A percentile compares a stretch with the other conserved stretches of the same genome.
These are phyloP conservation scores for Ctenoplectra terminalis DNA, from an alignment of 1,140 invertebrate genomes.

Conservation along the genomic window DNA sequence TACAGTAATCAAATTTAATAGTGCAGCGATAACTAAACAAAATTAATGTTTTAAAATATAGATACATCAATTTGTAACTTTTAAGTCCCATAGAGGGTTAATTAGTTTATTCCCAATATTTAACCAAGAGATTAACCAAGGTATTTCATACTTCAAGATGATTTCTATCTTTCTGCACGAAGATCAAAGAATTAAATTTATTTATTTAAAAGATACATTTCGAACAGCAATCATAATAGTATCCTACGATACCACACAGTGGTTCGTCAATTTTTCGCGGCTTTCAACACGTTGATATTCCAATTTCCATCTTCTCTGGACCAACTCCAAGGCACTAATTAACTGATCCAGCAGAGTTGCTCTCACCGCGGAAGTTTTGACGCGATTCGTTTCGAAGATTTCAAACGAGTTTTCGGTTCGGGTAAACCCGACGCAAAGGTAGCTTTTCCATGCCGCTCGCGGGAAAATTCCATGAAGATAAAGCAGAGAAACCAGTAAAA, in stretches of 20 bases:
- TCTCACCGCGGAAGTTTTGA: background rate
- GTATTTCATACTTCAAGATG: no score
- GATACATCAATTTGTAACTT: no score
- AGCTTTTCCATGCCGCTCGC: background rate
- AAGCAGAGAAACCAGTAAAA: background rate
- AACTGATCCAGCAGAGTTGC: background rate
- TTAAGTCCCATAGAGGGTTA: no score
- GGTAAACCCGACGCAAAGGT: background rate
- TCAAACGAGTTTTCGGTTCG: conserved; percentile 4
- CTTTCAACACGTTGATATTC: background rate
- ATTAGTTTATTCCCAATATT: no score
- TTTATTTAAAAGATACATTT: background rate
- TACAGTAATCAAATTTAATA: no score
- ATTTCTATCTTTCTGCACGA: no score
- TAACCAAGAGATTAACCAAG: no score
- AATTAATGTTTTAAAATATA: no score
- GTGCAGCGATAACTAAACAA: no score
- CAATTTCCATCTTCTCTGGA: background rate
- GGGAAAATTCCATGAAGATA: background rate
- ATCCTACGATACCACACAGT: background rate
- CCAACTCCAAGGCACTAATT: background rate
- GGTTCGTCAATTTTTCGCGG: background rate
- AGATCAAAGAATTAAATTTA: background rate
- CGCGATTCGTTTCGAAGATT: conserved; percentile 14
- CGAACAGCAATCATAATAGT: no score